Percentiles rank a stretch among this genome's conserved stretches.
Evolutionary conservation across 1,140 invertebrate genomes (phyloP).

Genomic region (Leguminivora glycinivorella): DNA sequence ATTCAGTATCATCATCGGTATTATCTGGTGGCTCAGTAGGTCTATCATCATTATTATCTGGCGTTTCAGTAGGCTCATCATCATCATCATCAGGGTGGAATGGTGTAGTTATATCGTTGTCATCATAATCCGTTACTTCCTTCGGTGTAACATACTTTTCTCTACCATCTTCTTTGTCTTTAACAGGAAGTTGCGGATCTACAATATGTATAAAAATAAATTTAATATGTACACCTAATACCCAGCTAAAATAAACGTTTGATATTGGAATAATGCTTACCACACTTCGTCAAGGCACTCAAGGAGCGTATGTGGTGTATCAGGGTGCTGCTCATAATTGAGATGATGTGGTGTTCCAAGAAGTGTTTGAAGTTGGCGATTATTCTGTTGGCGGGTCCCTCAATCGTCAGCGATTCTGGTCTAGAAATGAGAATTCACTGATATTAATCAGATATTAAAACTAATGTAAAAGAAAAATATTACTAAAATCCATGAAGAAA

Average conservation of each 20-base stretch:
- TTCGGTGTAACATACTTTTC: neutral
- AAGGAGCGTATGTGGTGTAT: conserved; percentile 47
- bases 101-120: neutral
- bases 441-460: neutral
- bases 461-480: too few species aligned
- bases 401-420: conserved; percentile 50
- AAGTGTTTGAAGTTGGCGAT: conserved; percentile 60
- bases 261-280: conserved; percentile 42
- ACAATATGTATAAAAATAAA: neutral
- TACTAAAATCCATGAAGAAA: too few species aligned
- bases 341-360: conserved; percentile 53
- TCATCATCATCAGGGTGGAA: neutral
- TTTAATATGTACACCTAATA: conserved; percentile 3
- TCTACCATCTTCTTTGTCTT: neutral
- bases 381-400: conserved; percentile 54
- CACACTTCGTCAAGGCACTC: conserved; percentile 44
- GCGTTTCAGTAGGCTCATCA: neutral
- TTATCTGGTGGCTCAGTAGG: neutral
- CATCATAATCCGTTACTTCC: neutral
- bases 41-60: neutral
- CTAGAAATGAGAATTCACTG: conserved; percentile 36
- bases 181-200: neutral
- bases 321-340: conserved; percentile 55
- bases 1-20: neutral
- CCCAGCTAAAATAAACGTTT: conserved; percentile 10